phyloP scores from a whole-genome alignment of 2,888 invertebrate genomes.

The Glyphotaelius pellucidus region DNA sequence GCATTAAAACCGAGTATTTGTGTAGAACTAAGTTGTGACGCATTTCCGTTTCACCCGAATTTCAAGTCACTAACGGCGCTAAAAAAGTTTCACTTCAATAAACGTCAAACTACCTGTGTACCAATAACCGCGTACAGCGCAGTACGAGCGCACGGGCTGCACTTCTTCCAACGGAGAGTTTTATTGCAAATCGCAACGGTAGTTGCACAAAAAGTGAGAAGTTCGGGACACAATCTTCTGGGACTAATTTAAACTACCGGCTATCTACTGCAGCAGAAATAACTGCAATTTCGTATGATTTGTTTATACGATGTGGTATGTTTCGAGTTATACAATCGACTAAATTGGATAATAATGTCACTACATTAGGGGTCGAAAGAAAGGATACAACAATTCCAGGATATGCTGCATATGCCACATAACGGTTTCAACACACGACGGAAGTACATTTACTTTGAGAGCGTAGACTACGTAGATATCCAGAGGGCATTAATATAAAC shows the following conservation, averaged over 20 bases:
- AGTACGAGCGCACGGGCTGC: neutral
- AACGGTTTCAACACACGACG: neutral
- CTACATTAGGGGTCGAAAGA: neutral
- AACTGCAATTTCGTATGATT: neutral
- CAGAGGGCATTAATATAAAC: conserved; percentile 11
- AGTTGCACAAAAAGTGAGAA: neutral
- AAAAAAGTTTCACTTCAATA: no score
- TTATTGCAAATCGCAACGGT: neutral
- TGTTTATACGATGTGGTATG: neutral
- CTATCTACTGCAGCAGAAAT: neutral
- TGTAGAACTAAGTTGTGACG: no score
- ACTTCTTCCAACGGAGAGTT: neutral
- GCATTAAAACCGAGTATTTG: no score
- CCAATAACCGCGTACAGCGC: no score
- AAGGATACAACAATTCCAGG: neutral
- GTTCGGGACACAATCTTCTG: neutral
- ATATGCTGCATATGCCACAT: neutral
- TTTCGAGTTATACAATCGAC: neutral
- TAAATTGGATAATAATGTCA: neutral
- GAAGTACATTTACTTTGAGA: neutral
- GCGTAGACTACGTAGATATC: neutral
- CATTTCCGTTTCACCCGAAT: no score
- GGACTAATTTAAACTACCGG: neutral
- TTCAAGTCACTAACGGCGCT: no score
- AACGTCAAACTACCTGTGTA: neutral